These are phyloP conservation scores for Tipula vernalis DNA, from an alignment of 2,888 invertebrate species.

Conservation along the genomic window DNA sequence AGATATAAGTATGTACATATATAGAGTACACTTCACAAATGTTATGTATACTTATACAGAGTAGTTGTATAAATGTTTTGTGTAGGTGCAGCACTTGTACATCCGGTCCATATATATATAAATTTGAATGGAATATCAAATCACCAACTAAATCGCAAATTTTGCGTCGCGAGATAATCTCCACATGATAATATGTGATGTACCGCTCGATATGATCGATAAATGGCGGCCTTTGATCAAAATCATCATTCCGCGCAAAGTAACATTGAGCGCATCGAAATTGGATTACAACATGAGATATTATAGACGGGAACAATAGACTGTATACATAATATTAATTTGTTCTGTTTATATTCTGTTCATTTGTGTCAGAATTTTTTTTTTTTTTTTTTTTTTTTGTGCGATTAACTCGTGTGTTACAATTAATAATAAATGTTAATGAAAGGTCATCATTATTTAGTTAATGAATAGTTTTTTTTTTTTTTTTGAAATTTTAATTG, in stretches of 20 bases:
- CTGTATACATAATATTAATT: background rate
- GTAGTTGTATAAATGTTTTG: background rate
- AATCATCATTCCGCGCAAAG: background rate
- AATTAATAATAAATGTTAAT: slow-evolving; percentile 10
- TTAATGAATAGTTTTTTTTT: background rate
- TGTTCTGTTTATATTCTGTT: background rate
- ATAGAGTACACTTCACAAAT: background rate
- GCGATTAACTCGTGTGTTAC: background rate
- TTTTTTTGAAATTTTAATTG: background rate
- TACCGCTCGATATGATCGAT: too few relatives aligned
- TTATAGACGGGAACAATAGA: background rate
- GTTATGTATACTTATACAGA: background rate
- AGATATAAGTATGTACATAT: background rate
- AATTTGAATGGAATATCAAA: background rate
- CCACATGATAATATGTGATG: background rate
- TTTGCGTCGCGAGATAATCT: background rate
- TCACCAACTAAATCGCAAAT: background rate
- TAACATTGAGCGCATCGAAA: background rate
- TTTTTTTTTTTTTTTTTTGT: background rate
- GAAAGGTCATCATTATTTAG: background rate
- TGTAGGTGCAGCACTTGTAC: background rate
- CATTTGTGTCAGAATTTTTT: background rate
- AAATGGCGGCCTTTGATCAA: too few relatives aligned
- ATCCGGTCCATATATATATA: background rate
- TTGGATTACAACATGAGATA: background rate